Conservation (phyloP, 2,888 invertebrate species). For the Trisateles emortualis region DNA sequence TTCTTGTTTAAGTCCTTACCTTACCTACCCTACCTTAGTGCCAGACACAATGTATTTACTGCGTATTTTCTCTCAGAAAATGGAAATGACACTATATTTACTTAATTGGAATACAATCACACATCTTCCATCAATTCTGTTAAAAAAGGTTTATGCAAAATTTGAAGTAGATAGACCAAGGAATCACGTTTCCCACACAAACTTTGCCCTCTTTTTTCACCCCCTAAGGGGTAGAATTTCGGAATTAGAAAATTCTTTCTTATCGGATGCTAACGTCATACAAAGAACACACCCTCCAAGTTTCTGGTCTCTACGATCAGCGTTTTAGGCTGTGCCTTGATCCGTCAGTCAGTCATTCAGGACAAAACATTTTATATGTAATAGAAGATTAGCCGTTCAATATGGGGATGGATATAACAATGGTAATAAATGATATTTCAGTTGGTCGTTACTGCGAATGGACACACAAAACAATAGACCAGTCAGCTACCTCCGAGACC, state of each 20-base stretch:
- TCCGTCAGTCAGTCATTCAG: constrained; percentile 20
- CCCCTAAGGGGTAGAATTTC: background rate
- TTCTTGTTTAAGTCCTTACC: too few species aligned
- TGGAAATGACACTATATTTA: too few species aligned
- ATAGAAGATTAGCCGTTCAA: too few species aligned
- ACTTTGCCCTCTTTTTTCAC: background rate
- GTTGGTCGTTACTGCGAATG: constrained; percentile 96
- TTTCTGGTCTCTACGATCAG: constrained; percentile 6
- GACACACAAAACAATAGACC: constrained; percentile 93
- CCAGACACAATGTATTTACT: too few species aligned
- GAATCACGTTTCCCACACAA: background rate
- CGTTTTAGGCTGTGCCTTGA: constrained; percentile 30
- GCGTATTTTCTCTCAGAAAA: too few species aligned
- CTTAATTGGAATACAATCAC: too few species aligned
- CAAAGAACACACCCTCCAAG: background rate
- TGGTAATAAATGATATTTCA: constrained; percentile 51
- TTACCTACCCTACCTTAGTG: too few species aligned
- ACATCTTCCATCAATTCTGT: too few species aligned
- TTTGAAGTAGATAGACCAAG: background rate
- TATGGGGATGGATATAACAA: too few species aligned
- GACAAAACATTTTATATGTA: too few species aligned
- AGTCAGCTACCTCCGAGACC: constrained; percentile 89
- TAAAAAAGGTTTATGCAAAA: too few species aligned
- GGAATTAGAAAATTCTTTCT: background rate
- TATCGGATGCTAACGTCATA: background rate